Evolutionary conservation across 2,797 vertebrate species (phyloP), one percentile per base, ranked within the genome.

Genomic region (Phaenicophaeus curvirostris): DNA sequence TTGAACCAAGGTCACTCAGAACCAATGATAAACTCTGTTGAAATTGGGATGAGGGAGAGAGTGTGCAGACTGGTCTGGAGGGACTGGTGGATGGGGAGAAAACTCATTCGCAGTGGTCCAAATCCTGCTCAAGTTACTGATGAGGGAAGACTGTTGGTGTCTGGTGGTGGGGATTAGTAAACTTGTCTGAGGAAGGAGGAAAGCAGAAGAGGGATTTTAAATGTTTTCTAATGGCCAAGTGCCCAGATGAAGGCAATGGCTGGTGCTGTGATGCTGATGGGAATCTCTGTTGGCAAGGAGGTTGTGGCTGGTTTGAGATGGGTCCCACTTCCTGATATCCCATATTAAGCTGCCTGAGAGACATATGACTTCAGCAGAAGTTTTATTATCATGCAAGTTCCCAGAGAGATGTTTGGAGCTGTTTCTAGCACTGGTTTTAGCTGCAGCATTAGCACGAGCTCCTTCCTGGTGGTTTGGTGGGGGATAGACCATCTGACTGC

Each of bases 251-350:
- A 28, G 68, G 37, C 61, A 79, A 4, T 1, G 11, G 8, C 51
- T 62, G 42, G 42, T 93, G 71, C 51, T 66, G 19, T 65, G 58
- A 28, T 81, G 61, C 58, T 75, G 72, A 19, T 90, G 68, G 46
- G 87, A 89, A 65, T 78, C 35, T 69, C 53, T 79, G 63, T 33
- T 83, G 89, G 46, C 0, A 0, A 77, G 61, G 76, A 87, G 37
- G 39, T 88, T 85, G 84, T 85, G 65, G 66, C 67, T 83, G 28
- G 28, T 63, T 88, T 77, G 80, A 88, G 87, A 53, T 81, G 27
- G 44, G n/a, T 84, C 55, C 66, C 13, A 6, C 79, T 93, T 95
- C 80, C 94, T 84, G 30, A n/a, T 39, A 93, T 83, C 37, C 44
- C 57, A 57, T 88, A 31, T 77, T 2, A 14, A 62, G 73, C 65